Evolutionary conservation across 2,888 invertebrate genomes (phyloP).

Genomic region (Acrobasis suavella): DNA sequence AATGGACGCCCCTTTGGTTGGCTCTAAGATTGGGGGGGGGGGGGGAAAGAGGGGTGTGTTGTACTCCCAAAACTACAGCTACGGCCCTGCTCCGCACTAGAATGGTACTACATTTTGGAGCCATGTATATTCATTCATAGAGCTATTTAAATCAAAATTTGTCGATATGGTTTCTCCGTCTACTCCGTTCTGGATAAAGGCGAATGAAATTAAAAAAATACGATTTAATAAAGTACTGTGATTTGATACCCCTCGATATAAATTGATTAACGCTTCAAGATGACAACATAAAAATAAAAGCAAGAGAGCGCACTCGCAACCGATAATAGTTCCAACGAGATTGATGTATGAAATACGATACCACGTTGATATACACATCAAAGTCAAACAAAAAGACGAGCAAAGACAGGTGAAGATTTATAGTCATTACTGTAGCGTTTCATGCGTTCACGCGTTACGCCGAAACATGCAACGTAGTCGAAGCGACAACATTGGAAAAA

Average conservation of each 20-base stretch:
- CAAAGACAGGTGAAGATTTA: slow-evolving; percentile 68
- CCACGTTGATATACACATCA: slow-evolving; percentile 64
- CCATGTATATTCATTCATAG: no score
- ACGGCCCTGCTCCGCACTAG: no score
- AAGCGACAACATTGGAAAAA: background rate
- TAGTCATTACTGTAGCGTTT: slow-evolving; percentile 51
- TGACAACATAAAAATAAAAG: slow-evolving; percentile 4
- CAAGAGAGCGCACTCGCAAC: background rate
- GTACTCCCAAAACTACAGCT: no score
- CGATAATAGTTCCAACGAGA: slow-evolving; percentile 40
- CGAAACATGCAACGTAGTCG: slow-evolving; percentile 39
- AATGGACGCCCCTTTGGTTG: no score
- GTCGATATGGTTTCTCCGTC: no score
- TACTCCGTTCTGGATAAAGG: no score
- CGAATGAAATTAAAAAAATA: no score
- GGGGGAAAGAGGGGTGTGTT: no score
- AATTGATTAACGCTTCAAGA: background rate
- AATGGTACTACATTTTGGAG: no score
- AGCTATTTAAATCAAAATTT: no score
- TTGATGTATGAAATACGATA: slow-evolving; percentile 65
- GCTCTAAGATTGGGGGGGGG: no score
- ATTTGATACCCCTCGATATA: background rate
- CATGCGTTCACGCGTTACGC: slow-evolving; percentile 46
- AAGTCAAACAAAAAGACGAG: slow-evolving; percentile 58
- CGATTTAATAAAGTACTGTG: no score